Conservation (phyloP, 2,797 vertebrate species). For the Pyrocephalus nanus region DNA sequence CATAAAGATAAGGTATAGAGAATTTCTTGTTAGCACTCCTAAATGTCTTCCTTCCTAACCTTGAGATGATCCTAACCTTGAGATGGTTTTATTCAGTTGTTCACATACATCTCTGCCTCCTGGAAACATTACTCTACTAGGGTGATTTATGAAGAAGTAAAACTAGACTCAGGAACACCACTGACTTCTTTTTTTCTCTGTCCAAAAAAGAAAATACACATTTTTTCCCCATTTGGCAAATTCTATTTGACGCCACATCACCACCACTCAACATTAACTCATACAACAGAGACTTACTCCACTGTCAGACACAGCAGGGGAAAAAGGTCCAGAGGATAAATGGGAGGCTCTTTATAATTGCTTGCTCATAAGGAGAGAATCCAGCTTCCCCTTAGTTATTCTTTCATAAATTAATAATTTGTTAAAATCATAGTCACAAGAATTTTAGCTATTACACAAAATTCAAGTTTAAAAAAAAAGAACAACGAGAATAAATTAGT, state of each 20-base stretch:
- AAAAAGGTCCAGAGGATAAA: constrained; percentile 49
- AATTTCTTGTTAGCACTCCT: constrained; percentile 11
- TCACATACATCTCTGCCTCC: constrained; percentile 37
- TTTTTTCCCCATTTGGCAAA: constrained; percentile 52
- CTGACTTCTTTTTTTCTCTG: constrained; percentile 40
- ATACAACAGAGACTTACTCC: constrained; percentile 67
- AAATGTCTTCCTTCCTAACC: constrained; percentile 25
- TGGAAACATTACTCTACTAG: constrained; percentile 49
- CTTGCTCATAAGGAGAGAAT: constrained; percentile 76
- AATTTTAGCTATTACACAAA: constrained; percentile 76
- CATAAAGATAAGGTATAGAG: constrained; percentile 39
- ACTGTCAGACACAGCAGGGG: constrained; percentile 63
- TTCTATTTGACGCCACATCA: constrained; percentile 67
- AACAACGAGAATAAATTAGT: constrained; percentile 86
- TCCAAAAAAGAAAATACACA: constrained; percentile 53
- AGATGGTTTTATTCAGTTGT: constrained; percentile 29
- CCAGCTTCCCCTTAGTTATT: constrained; percentile 80
- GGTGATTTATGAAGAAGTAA: constrained; percentile 38
- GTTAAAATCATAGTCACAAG: constrained; percentile 80
- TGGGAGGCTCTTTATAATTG: constrained; percentile 56
- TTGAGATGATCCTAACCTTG: constrained; percentile 34
- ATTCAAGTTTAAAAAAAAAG: constrained; percentile 77
- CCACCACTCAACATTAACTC: constrained; percentile 64
- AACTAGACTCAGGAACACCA: constrained; percentile 50
- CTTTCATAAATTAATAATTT: constrained; percentile 84